These are phyloP conservation scores for Eupithecia subumbrata DNA, from an alignment of 2,888 invertebrate species.

Conservation along the genomic window DNA sequence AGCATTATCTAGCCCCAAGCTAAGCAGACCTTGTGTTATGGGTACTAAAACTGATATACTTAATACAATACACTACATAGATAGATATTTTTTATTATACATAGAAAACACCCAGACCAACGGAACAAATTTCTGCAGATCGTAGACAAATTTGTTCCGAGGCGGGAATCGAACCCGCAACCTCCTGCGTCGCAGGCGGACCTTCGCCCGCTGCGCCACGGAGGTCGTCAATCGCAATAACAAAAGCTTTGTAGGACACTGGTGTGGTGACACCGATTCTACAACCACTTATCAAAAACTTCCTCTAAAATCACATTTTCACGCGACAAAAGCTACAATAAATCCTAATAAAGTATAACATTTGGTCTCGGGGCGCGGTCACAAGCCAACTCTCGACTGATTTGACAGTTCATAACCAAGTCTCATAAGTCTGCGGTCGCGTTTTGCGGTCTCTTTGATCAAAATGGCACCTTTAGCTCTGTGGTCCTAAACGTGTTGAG, in stretches of 20 bases:
- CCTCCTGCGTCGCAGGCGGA: too few relatives aligned
- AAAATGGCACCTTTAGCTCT: constrained; percentile 6
- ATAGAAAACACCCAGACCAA: too few relatives aligned
- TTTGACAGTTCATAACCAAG: neutral
- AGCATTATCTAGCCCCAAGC: too few relatives aligned
- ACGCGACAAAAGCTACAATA: neutral
- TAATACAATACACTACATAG: too few relatives aligned
- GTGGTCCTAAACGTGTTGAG: constrained; percentile 50
- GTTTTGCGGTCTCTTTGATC: constrained; percentile 5
- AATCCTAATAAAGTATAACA: neutral
- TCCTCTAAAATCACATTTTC: neutral
- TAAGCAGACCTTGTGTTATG: too few relatives aligned
- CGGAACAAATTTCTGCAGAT: too few relatives aligned
- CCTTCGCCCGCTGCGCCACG: too few relatives aligned
- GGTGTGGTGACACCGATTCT: neutral
- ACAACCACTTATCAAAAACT: neutral
- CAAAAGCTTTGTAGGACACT: neutral
- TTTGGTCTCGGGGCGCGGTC: neutral
- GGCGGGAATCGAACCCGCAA: too few relatives aligned
- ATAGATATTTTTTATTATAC: too few relatives aligned
- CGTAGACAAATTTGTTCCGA: too few relatives aligned
- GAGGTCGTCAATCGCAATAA: too few relatives aligned
- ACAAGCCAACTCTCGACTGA: neutral
- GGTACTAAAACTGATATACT: too few relatives aligned
- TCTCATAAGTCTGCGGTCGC: neutral